Conservation (phyloP, 2,113 vertebrate species). For the Anolis sagrei region DNA sequence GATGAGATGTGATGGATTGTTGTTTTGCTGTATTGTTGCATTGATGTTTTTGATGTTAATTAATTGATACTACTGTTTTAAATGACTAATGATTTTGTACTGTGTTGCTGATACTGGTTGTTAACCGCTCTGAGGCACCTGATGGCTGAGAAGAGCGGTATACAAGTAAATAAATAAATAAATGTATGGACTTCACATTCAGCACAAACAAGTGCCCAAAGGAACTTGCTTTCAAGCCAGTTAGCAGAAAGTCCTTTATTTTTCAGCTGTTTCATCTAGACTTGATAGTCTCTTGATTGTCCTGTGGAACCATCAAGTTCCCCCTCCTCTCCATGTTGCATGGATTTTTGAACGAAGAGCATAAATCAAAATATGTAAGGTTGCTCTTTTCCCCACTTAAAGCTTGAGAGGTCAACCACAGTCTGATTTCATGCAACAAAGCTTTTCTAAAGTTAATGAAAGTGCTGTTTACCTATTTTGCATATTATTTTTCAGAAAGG, state of each 20-base stretch:
- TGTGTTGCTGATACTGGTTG: too few species aligned
- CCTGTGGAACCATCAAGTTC: neutral
- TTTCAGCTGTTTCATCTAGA: neutral
- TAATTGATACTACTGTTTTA: too few species aligned
- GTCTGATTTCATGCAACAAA: neutral
- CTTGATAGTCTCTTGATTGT: neutral
- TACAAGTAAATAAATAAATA: too few species aligned
- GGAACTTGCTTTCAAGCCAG: neutral
- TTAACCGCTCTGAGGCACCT: too few species aligned
- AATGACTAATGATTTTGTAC: too few species aligned
- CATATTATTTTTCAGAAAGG: neutral
- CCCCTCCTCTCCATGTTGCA: neutral
- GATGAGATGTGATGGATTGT: too few species aligned
- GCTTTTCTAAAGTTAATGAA: neutral
- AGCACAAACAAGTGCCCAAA: neutral
- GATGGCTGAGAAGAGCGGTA: too few species aligned
- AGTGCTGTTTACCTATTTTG: neutral
- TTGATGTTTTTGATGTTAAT: too few species aligned
- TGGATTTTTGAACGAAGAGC: neutral
- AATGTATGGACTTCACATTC: neutral
- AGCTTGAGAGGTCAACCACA: neutral
- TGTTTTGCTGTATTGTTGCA: too few species aligned
- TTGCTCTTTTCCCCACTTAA: neutral
- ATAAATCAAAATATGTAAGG: neutral
- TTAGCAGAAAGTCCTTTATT: neutral